Evolutionary conservation across 1,140 invertebrate genomes (phyloP).

Genomic region (Semibalanus balanoides): DNA sequence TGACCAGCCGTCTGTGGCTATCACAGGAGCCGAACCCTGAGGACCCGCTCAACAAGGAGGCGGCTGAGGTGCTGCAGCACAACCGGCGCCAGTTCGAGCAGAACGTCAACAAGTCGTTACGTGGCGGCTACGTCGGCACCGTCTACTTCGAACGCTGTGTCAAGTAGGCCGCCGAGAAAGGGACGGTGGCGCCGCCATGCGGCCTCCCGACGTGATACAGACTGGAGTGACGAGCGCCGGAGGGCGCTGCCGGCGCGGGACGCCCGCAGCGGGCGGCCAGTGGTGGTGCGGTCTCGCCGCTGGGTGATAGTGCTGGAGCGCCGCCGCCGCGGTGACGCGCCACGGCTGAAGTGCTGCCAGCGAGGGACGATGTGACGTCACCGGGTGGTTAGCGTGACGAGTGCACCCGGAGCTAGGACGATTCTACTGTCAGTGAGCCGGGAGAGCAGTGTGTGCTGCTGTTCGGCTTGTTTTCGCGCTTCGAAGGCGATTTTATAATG

Average conservation of each 20-base stretch:
- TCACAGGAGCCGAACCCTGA: constrained; percentile 50
- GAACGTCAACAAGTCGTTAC: constrained; percentile 90
- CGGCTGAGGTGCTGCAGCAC: constrained; percentile 90
- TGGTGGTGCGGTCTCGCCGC: neutral
- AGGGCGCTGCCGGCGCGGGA: no score
- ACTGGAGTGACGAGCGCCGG: neutral
- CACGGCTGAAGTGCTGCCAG: neutral
- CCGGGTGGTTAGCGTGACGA: no score
- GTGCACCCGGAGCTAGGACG: neutral
- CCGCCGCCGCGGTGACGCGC: no score
- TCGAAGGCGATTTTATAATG: neutral
- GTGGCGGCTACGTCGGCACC: constrained; percentile 81
- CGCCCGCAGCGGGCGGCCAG: neutral
- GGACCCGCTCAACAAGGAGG: constrained; percentile 96
- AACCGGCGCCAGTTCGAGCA: constrained; percentile 89
- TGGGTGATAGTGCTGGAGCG: neutral
- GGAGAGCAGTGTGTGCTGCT: neutral
- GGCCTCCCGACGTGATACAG: constrained; percentile 31
- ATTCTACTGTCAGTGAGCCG: neutral
- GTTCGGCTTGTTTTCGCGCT: neutral
- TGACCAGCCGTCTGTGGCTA: no score
- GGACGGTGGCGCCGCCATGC: constrained; percentile 15
- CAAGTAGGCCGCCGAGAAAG: constrained; percentile 56
- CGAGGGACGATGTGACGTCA: neutral
- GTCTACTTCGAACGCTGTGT: constrained; percentile 90